Evolutionary conservation across 2,113 vertebrate genomes (phyloP).

Genomic region (Sula dactylatra): DNA sequence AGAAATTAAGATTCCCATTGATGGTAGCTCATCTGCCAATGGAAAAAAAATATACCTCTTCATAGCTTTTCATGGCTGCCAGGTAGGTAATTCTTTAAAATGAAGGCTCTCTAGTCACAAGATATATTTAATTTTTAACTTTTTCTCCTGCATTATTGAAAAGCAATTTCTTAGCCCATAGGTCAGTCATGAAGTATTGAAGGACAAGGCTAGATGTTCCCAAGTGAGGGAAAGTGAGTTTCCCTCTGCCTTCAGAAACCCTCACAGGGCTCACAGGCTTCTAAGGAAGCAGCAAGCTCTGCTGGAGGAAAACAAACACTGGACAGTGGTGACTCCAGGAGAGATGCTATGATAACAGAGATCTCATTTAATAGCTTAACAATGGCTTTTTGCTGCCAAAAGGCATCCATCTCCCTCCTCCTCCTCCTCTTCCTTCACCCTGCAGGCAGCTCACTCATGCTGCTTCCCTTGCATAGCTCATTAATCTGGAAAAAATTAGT

Average conservation of each 20-base stretch:
- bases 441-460: not conserved
- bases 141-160: not conserved
- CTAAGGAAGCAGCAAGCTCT: not conserved
- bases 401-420: not conserved
- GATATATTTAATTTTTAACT: not conserved
- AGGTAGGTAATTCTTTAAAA: not conserved
- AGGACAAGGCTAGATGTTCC: not conserved
- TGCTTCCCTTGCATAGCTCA: not conserved
- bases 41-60: not conserved
- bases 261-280: not conserved
- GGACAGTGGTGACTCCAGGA: not conserved
- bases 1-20: not conserved
- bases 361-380: not conserved
- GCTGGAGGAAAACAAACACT: not conserved
- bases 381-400: not conserved
- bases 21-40: not conserved
- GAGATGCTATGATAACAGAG: not conserved
- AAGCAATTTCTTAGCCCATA: not conserved
- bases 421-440: not conserved
- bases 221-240: not conserved
- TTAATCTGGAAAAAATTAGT: not conserved
- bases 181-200: not conserved
- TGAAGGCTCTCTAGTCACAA: not conserved
- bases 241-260: not conserved
- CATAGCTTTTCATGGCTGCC: not conserved